phyloP scores from a whole-genome alignment of 2,888 invertebrate species.

The Thysanoteuthis rhombus region DNA sequence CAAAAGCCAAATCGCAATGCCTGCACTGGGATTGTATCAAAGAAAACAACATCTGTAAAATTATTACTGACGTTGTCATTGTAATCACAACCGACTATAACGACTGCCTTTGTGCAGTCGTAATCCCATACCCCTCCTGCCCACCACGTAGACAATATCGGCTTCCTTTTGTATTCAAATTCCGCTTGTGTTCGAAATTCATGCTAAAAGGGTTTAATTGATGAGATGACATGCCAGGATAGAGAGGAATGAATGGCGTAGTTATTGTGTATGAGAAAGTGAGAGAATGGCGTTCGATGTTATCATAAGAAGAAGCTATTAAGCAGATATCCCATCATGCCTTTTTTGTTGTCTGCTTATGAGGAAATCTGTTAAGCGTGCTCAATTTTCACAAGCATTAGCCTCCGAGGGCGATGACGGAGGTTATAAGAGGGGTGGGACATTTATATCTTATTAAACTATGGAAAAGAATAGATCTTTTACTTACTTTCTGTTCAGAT shows the following conservation, averaged over 20 bases:
- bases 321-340: not conserved
- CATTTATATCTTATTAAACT: too few relatives aligned
- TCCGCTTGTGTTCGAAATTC: not conserved
- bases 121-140: not conserved
- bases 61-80: not conserved
- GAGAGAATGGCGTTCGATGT: not conserved
- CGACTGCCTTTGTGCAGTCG: not conserved
- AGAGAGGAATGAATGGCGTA: not conserved
- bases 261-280: not conserved
- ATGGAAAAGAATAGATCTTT: too few relatives aligned
- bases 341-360: not conserved
- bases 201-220: not conserved
- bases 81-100: not conserved
- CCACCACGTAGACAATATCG: too few relatives aligned
- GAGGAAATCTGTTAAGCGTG: not conserved
- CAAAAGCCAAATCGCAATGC: not conserved
- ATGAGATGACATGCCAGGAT: not conserved
- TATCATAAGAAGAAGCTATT: not conserved
- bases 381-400: conserved; percentile 1
- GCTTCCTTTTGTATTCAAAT: not conserved
- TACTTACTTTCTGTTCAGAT: too few relatives aligned
- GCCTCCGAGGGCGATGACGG: not conserved
- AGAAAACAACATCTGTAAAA: not conserved
- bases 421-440: not conserved
- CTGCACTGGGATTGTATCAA: not conserved